These are phyloP conservation scores for Rhamnusium bicolor DNA, from an alignment of 2,888 invertebrate genomes.

Conservation along the genomic window DNA sequence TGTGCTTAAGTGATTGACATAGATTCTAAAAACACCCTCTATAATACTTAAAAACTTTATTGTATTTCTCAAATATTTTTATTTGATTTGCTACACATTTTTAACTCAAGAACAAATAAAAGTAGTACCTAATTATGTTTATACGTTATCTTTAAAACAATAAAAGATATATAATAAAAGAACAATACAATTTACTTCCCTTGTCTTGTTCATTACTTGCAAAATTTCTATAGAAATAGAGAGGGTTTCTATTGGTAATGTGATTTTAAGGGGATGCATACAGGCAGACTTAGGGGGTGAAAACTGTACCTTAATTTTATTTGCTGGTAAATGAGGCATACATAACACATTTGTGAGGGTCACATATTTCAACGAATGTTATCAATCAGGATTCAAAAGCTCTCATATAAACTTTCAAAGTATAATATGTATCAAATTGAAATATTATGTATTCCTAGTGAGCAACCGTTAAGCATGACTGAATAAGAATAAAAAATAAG, in stretches of 20 bases:
- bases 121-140: too few species aligned
- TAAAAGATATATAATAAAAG: neutral
- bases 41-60: too few species aligned
- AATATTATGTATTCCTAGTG: neutral
- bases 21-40: too few species aligned
- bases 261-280: conserved; percentile 28
- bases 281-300: conserved; percentile 29
- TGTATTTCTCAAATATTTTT: too few species aligned
- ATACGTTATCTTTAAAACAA: neutral
- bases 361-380: conserved; percentile 28
- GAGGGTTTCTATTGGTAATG: neutral
- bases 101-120: too few species aligned
- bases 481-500: too few species aligned
- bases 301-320: conserved; percentile 40
- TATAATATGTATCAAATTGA: neutral
- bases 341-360: conserved; percentile 45
- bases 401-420: conserved; percentile 10
- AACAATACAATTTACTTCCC: neutral
- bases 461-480: too few species aligned
- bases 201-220: neutral
- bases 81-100: too few species aligned
- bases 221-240: neutral
- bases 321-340: conserved; percentile 45
- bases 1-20: too few species aligned
- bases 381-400: conserved; percentile 28